Percentiles rank a stretch among this genome's conserved stretches.
Conservation (phyloP, 2,797 vertebrate species). For the Poeciliopsis presidionis region DNA sequence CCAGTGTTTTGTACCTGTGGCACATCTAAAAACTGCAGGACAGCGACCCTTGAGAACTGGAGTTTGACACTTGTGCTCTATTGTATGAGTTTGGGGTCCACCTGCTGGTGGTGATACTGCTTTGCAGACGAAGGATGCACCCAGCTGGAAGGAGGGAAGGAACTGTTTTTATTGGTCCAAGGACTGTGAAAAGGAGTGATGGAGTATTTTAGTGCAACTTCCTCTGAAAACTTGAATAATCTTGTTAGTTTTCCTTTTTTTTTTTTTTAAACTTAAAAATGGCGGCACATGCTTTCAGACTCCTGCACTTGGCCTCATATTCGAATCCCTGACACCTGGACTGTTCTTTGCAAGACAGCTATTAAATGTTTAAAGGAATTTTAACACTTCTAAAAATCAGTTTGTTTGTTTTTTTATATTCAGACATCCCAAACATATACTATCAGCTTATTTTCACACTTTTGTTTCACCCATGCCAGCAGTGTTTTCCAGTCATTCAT, state of each 20-base stretch:
- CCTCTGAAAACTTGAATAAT: conserved; percentile 78
- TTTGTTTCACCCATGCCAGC: conserved; percentile 18
- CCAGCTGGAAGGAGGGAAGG: conserved; percentile 33
- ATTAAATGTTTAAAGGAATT: conserved; percentile 45
- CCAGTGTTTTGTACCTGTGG: too few species aligned
- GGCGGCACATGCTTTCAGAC: conserved; percentile 61
- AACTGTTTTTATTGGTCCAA: conserved; percentile 51
- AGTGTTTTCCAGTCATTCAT: conserved; percentile 35
- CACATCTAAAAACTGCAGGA: too few species aligned
- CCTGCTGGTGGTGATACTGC: conserved; percentile 52
- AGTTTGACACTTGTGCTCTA: too few species aligned
- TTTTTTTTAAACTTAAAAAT: conserved; percentile 22
- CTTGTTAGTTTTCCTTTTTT: conserved; percentile 43
- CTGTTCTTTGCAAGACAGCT: conserved; percentile 25
- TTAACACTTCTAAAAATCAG: conserved; percentile 25
- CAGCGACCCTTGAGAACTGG: background rate
- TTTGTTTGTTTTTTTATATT: conserved; percentile 16
- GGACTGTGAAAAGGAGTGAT: conserved; percentile 66
- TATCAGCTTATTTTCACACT: conserved; percentile 9
- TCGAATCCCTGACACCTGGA: conserved; percentile 20
- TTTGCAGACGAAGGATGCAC: conserved; percentile 38
- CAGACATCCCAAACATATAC: conserved; percentile 3
- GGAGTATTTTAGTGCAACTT: conserved; percentile 54
- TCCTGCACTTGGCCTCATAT: conserved; percentile 46
- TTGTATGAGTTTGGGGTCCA: conserved; percentile 38